A percentile compares a stretch with the other conserved stretches of the same genome.
Conservation (phyloP, 2,797 vertebrate genomes). For the Enteromius anoplus region DNA sequence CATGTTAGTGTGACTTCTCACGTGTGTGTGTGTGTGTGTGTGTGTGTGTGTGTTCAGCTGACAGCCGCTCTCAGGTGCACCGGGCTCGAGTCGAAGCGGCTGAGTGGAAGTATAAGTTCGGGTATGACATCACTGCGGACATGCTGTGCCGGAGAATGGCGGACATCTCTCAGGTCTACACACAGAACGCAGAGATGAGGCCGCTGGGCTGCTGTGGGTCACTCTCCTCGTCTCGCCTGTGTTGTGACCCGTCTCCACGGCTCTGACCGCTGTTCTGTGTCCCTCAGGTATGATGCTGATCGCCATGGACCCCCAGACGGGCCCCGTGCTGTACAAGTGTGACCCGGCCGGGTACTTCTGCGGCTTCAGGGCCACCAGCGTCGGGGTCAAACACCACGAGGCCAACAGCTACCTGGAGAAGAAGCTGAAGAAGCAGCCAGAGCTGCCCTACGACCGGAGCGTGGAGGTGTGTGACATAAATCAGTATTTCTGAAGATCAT, state of each 20-base stretch:
- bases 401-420: conserved; percentile 82
- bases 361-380: conserved; percentile 77
- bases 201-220: conserved; percentile 82
- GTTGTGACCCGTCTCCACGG: background rate
- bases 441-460: conserved; percentile 69
- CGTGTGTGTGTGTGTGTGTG: background rate
- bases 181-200: conserved; percentile 84
- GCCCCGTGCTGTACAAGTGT: conserved; percentile 78
- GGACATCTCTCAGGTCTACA: conserved; percentile 83
- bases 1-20: background rate
- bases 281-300: conserved; percentile 77
- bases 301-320: conserved; percentile 76
- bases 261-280: background rate
- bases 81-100: conserved; percentile 78
- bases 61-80: conserved; percentile 83
- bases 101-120: conserved; percentile 83
- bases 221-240: background rate
- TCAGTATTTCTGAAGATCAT: background rate
- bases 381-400: conserved; percentile 78
- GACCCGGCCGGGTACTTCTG: conserved; percentile 83
- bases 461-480: conserved; percentile 67
- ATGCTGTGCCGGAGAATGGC: conserved; percentile 78
- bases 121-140: conserved; percentile 79
- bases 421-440: conserved; percentile 79
- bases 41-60: conserved; percentile 64